A percentile compares a stretch with the other conserved stretches of the same genome.
Conservation (phyloP, 1,140 invertebrate genomes). For the Drosophila yakuba region DNA sequence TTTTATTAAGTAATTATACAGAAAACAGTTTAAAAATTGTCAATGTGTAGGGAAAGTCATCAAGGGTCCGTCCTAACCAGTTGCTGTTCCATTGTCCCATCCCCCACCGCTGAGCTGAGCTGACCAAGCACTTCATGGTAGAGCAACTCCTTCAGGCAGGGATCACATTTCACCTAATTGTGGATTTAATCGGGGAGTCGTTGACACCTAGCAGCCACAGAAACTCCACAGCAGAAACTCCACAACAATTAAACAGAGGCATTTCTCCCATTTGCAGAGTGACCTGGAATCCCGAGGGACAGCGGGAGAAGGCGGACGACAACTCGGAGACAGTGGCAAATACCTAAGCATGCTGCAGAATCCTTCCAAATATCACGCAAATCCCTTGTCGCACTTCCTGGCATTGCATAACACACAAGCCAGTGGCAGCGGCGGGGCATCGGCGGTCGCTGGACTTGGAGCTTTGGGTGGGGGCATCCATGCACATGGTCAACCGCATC, state of each 20-base stretch:
- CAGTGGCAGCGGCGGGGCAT: conserved; percentile 24
- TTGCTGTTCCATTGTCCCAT: conserved; percentile 31
- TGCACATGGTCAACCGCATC: conserved; percentile 70
- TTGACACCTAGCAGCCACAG: conserved; percentile 54
- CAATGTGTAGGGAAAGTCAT: conserved; percentile 4
- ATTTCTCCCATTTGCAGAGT: conserved; percentile 44
- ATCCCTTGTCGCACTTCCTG: conserved; percentile 84
- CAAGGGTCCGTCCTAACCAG: not conserved
- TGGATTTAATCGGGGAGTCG: conserved; percentile 54
- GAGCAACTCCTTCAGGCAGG: conserved; percentile 19
- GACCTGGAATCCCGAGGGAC: not conserved
- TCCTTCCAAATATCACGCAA: conserved; percentile 85
- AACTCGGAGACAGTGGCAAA: conserved; percentile 54
- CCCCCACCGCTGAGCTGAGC: not conserved
- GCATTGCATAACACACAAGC: conserved; percentile 83
- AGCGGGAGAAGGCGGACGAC: conserved; percentile 1
- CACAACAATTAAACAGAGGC: conserved; percentile 38
- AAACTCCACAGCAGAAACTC: not conserved
- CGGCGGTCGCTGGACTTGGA: conserved; percentile 19
- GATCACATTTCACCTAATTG: conserved; percentile 72
- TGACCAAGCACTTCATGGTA: conserved; percentile 36
- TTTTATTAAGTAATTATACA: too few relatives aligned
- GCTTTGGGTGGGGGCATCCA: conserved; percentile 29
- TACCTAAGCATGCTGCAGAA: conserved; percentile 83
- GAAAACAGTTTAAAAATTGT: too few relatives aligned